Base-by-base conservation (phyloP, 2,797 vertebrate genomes). In the Hemibagrus guttatus region DNA sequence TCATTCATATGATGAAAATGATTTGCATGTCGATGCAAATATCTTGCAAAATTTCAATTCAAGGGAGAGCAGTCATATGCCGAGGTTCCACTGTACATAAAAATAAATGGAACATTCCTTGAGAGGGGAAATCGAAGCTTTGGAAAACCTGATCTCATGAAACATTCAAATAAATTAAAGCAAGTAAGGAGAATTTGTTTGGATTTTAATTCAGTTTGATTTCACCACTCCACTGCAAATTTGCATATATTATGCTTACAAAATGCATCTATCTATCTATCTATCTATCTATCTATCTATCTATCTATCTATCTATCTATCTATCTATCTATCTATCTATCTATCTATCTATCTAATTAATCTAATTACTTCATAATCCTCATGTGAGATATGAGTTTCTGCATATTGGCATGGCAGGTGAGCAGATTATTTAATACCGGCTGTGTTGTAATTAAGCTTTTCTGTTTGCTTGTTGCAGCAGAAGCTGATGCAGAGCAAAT, bases 381-480 rank as follows among this genome's bases (percentile, higher is more conserved):
- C 46, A 46, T 19, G 6, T 0, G 17, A 56, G 17, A 28, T 11
- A 52, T 11, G 16, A 17, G 3, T 56, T 78, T 19, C 52, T 56
- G n/a, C 16, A 75, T 2, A n/a, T 74, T n/a, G 42, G 42, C 39
- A 72, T 87, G 71, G 71, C 19, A 82, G 87, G 87, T 84, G 66
- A 85, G 56, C 54, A 49, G 87, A 81, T 88, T 87, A 88, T 88
- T 88, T 16, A 90, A 56, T 26, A 39, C 71, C 83, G 26, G 54
- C 54, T 76, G 66, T 79, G 86, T 89, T 46, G 49, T 90, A 87
- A 90, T 86, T 85, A 91, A 90, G 42, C 9, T 26, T 16, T 58
- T 49, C 23, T 28, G 59, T 71, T 88, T 69, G 64, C 85, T 56
- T 84, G 39, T 16, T 35, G 68, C n/a, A 84, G 71, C n/a, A 86